Conservation (phyloP, 2,113 vertebrate species). For the Poeciliopsis turrubarensis region DNA sequence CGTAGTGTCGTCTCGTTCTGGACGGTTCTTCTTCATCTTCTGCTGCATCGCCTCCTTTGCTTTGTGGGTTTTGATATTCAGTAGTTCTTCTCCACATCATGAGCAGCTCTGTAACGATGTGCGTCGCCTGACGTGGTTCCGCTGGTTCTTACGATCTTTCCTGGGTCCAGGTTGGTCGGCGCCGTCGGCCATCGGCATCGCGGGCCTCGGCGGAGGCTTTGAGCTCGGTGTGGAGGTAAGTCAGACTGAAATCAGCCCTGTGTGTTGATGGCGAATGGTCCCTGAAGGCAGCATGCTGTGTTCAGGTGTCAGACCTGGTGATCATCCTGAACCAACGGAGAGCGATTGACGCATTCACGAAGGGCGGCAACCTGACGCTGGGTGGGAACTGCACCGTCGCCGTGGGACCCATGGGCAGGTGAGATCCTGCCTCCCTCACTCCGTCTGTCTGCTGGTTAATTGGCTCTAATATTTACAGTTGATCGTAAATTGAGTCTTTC, state of each 20-base stretch:
- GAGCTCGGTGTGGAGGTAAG: conserved; percentile 95
- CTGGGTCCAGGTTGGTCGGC: conserved; percentile 89
- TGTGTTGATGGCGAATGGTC: neutral
- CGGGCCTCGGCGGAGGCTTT: conserved; percentile 96
- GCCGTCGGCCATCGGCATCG: conserved; percentile 95
- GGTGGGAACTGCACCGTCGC: conserved; percentile 96
- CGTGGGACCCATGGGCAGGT: conserved; percentile 86
- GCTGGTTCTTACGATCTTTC: neutral
- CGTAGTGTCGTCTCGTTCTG: no score
- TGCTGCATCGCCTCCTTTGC: no score
- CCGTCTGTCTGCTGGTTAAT: conserved; percentile 14
- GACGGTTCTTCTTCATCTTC: no score
- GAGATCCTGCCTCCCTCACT: neutral
- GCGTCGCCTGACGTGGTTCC: no score
- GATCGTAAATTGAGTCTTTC: conserved; percentile 21
- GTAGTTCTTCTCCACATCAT: neutral
- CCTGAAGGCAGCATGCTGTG: neutral
- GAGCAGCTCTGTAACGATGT: neutral
- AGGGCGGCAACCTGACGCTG: conserved; percentile 94
- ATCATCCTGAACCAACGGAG: conserved; percentile 93
- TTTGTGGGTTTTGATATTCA: neutral
- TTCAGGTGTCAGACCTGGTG: conserved; percentile 94
- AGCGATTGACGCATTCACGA: conserved; percentile 96
- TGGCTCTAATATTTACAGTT: neutral
- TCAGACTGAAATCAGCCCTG: neutral